phyloP scores from a whole-genome alignment of 2,113 vertebrate species.

The Periophthalmodon schlosseri region DNA sequence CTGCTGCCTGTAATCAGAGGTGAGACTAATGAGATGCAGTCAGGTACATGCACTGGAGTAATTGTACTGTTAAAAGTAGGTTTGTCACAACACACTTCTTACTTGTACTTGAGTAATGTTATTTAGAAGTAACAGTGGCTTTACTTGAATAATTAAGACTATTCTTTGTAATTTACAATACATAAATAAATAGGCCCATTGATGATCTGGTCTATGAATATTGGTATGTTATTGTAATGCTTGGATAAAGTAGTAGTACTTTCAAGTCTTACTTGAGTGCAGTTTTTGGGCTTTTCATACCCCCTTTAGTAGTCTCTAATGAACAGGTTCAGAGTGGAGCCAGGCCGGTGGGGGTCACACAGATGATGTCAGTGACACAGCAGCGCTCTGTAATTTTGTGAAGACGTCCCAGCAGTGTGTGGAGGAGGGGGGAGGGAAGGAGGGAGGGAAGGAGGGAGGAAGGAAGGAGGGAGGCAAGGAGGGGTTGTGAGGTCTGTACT shows the following conservation, averaged over 20 bases:
- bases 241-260: too few relatives aligned
- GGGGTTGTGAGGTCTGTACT: neutral
- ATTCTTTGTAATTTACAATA: too few relatives aligned
- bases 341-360: constrained; percentile 40
- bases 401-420: constrained; percentile 30
- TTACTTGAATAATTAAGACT: too few relatives aligned
- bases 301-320: constrained; percentile 35
- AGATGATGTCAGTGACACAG: constrained; percentile 39
- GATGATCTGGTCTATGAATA: too few relatives aligned
- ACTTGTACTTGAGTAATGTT: too few relatives aligned
- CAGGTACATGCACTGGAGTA: neutral
- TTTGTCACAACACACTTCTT: too few relatives aligned
- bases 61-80: neutral
- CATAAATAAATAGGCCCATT: too few relatives aligned
- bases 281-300: too few relatives aligned
- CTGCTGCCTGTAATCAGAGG: constrained; percentile 30
- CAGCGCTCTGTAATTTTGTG: constrained; percentile 58
- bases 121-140: too few relatives aligned
- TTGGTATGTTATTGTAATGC: too few relatives aligned
- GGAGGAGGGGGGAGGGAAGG: neutral
- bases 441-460: too few relatives aligned
- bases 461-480: neutral
- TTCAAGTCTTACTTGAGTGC: too few relatives aligned
- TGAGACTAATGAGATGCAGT: neutral
- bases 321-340: constrained; percentile 39